These are phyloP conservation scores for Catocala nupta DNA, from an alignment of 2,888 invertebrate genomes.

Conservation along the genomic window DNA sequence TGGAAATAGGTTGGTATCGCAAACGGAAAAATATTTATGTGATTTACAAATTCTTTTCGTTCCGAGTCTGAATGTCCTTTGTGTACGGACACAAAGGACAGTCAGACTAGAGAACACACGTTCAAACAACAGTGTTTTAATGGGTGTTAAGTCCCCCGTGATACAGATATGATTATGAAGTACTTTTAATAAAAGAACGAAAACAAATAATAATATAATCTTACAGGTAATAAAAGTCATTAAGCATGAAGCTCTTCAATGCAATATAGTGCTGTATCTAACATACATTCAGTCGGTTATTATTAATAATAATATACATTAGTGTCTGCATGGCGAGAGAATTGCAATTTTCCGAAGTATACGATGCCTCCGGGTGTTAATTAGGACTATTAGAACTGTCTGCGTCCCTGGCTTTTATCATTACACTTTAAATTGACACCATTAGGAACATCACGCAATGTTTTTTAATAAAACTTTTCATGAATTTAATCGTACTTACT, in stretches of 20 bases:
- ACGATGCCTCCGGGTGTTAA: conserved; percentile 49
- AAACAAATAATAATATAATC: no score
- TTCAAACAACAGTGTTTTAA: no score
- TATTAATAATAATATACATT: conserved; percentile 14
- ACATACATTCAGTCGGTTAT: not conserved
- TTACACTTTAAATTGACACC: conserved; percentile 62
- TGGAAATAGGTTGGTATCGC: no score
- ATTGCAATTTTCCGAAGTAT: conserved; percentile 22
- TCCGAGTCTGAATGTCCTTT: no score
- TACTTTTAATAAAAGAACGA: no score
- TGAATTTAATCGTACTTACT: not conserved
- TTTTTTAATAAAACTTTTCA: conserved; percentile 27
- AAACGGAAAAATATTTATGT: no score
- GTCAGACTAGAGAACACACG: no score
- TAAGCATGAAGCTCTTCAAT: not conserved
- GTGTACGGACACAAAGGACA: no score
- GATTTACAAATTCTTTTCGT: no score
- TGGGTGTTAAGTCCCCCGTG: no score
- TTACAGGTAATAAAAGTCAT: conserved; percentile 3
- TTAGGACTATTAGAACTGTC: conserved; percentile 47
- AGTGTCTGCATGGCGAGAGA: conserved; percentile 10
- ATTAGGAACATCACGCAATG: conserved; percentile 41
- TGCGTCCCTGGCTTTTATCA: conserved; percentile 56
- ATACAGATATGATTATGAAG: no score
- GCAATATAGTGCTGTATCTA: not conserved